These are phyloP conservation scores for Drosophila diplacantha DNA, from an alignment of 2,888 invertebrate genomes.

Conservation along the genomic window DNA sequence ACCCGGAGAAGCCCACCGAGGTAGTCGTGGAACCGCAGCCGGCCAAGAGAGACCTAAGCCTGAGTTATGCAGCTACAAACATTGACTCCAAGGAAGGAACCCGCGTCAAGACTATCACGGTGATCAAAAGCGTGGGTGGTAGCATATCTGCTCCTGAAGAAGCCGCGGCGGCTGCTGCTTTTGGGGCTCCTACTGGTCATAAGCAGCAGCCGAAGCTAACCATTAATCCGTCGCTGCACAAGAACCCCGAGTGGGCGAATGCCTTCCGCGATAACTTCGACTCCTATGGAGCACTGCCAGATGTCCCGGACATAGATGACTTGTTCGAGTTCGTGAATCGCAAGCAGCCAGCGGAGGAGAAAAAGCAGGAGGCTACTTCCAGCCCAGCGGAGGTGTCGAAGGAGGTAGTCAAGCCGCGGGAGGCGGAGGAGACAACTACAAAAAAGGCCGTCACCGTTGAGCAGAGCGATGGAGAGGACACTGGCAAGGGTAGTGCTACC, in stretches of 20 bases:
- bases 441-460: conserved; percentile 16
- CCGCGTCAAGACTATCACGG: conserved; percentile 77
- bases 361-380: conserved; percentile 18
- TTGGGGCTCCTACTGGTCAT: conserved; percentile 32
- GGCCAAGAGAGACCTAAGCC: conserved; percentile 75
- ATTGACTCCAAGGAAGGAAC: conserved; percentile 77
- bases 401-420: conserved; percentile 26
- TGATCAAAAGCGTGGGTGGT: conserved; percentile 74
- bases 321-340: conserved; percentile 75
- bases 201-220: conserved; percentile 62
- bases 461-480: conserved; percentile 23
- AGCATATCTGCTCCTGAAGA: conserved; percentile 45
- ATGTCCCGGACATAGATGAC: conserved; percentile 76
- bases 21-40: conserved; percentile 53
- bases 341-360: conserved; percentile 52
- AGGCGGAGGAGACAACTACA: conserved; percentile 33
- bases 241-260: conserved; percentile 74
- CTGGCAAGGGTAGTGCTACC: conserved; percentile 32
- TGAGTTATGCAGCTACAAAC: conserved; percentile 77
- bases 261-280: conserved; percentile 77
- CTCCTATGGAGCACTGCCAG: conserved; percentile 73
- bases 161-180: conserved; percentile 15
- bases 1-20: conserved; percentile 49
- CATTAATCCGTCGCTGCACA: conserved; percentile 74
- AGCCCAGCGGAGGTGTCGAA: conserved; percentile 31